These are phyloP conservation scores for Epsilonema sp. DNA, from an alignment of 2,888 invertebrate species.

Conservation along the genomic window DNA sequence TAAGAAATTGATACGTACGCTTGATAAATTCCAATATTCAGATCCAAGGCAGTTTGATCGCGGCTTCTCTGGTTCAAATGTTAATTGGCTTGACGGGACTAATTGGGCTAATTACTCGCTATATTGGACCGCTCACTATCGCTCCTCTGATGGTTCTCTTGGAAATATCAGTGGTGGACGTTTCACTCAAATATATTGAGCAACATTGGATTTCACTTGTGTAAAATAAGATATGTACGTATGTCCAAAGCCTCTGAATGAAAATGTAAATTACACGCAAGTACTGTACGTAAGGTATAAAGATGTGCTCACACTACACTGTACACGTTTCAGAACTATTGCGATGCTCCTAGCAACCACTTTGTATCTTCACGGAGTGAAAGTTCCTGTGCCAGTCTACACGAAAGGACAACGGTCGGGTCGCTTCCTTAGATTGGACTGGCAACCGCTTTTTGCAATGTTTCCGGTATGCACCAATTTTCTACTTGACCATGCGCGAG, in stretches of 20 bases:
- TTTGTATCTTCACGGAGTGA: conserved; percentile 4
- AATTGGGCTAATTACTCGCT: conserved; percentile 9
- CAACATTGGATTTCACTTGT: conserved; percentile 8
- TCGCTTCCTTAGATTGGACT: neutral
- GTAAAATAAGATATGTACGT: conserved; percentile 1
- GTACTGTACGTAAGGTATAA: neutral
- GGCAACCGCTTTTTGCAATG: conserved; percentile 5
- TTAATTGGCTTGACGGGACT: conserved; percentile 8
- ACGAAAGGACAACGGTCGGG: neutral
- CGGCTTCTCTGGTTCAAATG: conserved; percentile 8
- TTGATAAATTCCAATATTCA: too few relatives aligned
- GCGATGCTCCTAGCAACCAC: conserved; percentile 2
- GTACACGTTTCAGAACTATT: conserved; percentile 2
- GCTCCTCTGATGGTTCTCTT: conserved; percentile 10
- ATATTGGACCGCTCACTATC: conserved; percentile 10
- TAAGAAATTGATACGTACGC: too few relatives aligned
- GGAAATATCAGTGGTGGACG: conserved; percentile 3
- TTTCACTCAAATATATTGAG: neutral
- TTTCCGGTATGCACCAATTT: conserved; percentile 9
- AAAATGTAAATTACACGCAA: neutral
- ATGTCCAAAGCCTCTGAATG: neutral
- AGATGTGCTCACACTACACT: neutral
- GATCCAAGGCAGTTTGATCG: conserved; percentile 9
- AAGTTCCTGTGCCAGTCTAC: conserved; percentile 6
- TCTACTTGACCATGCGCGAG: too few relatives aligned